Base-by-base conservation (phyloP, 2,797 vertebrate species). In the Sciaenops ocellatus region DNA sequence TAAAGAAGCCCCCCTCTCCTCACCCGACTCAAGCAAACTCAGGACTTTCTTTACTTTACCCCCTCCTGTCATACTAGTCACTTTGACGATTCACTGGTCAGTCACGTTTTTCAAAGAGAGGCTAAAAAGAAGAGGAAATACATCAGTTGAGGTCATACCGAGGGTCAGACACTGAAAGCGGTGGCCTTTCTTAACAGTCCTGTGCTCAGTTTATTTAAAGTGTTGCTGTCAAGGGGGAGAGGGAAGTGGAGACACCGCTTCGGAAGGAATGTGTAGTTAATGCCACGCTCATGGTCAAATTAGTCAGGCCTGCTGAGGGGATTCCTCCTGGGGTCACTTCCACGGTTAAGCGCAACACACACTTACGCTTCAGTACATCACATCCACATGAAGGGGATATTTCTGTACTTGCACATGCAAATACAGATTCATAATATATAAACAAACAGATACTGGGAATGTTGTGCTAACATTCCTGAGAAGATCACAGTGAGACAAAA, bases 221-320 rank as follows among this genome's bases (percentile, higher is more conserved):
- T 84, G 82, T 81, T 72, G 61, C 85, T 73, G 74, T 78, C 61
- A 26, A 73, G 69, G 61, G 71, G 69, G 73, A 61, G 73, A 72
- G 85, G 75, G 65, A 76, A 81, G 85, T 56, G 66, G 84, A 90
- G 84, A 75, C 79, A 55, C 74, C 38, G 70, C 86, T 87, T 90
- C 46, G 42, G 85, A 90, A 93, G 88, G 90, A 95, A 95, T 93
- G 92, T 87, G 73, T 84, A 89, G 86, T 92, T 92, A 95, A 93
- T 93, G 89, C 83, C 87, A 89, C 66, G 83, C 90, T 92, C 88
- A 89, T 84, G 84, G 85, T 83, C 87, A 91, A 92, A 93, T 94
- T 90, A 92, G 92, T 93, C 84, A 90, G 86, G 86, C 87, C 83
- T 76, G 73, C 74, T 75, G 73, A 78, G 72, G 85, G 77, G 82